These are phyloP conservation scores for Xestia c-nigrum DNA, from an alignment of 2,888 invertebrate genomes.

Conservation along the genomic window DNA sequence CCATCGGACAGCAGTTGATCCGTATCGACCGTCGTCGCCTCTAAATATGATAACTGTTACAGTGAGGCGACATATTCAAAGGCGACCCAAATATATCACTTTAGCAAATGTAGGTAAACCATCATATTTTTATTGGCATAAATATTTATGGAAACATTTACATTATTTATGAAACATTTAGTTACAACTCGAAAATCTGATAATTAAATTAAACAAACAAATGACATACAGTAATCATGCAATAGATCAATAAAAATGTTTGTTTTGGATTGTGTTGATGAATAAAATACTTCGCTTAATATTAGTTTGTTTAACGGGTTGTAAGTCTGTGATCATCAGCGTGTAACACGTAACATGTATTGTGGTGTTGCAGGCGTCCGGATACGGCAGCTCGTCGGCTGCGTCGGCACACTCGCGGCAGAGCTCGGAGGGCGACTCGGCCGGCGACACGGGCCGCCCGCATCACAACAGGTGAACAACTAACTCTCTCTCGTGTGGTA, in stretches of 20 bases:
- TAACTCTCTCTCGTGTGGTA: slow-evolving; percentile 7
- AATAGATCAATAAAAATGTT: background rate
- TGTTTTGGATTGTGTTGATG: background rate
- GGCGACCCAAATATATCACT: too few relatives aligned
- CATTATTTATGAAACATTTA: background rate
- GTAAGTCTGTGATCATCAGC: background rate
- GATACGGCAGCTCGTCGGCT: slow-evolving; percentile 96
- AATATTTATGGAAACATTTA: background rate
- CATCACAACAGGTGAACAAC: slow-evolving; percentile 84
- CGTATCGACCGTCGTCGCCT: background rate
- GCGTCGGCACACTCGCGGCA: slow-evolving; percentile 97
- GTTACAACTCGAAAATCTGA: background rate
- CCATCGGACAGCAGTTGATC: background rate
- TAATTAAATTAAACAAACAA: background rate
- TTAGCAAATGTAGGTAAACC: background rate
- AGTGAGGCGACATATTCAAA: too few relatives aligned
- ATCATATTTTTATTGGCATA: background rate
- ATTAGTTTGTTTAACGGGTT: background rate
- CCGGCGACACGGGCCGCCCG: slow-evolving; percentile 76
- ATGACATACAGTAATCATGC: background rate
- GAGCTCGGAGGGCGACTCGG: slow-evolving; percentile 94
- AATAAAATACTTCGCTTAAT: background rate
- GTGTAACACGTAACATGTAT: too few relatives aligned
- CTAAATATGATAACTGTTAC: too few relatives aligned
- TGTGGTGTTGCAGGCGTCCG: slow-evolving; percentile 94